These are phyloP conservation scores for Mantis religiosa DNA, from an alignment of 2,888 invertebrate species.

Conservation along the genomic window DNA sequence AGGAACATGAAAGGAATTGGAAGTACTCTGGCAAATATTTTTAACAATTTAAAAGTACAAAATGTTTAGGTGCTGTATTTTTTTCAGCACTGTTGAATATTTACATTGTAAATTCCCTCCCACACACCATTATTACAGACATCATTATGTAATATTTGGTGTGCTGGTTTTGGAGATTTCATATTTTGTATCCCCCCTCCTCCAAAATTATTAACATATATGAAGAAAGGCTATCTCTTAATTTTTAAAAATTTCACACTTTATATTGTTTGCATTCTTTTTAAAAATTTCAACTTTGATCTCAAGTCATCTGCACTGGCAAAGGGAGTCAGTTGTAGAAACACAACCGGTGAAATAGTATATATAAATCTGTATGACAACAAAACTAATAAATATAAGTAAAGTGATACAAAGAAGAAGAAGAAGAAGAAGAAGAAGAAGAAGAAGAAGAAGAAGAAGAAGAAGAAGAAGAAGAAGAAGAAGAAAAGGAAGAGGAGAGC, in stretches of 20 bases:
- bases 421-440: background rate
- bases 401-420: background rate
- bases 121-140: conserved; percentile 13
- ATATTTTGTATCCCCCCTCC: conserved; percentile 10
- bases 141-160: conserved; percentile 19
- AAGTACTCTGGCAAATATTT: conserved; percentile 30
- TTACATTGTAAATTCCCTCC: conserved; percentile 20
- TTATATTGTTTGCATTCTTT: background rate
- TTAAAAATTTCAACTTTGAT: conserved; percentile 9
- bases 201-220: background rate
- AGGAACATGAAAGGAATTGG: background rate
- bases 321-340: background rate
- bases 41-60: conserved; percentile 32
- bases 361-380: background rate
- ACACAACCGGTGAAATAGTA: background rate
- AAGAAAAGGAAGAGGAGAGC: background rate
- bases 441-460: background rate
- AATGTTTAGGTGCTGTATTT: conserved; percentile 29
- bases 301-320: conserved; percentile 13
- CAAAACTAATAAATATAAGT: background rate
- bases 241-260: background rate
- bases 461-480: background rate
- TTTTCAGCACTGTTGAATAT: conserved; percentile 25
- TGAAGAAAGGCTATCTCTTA: background rate
- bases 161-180: conserved; percentile 17